Evolutionary conservation across 2,888 invertebrate species (phyloP).

Genomic region (Lasioglossum morio): DNA sequence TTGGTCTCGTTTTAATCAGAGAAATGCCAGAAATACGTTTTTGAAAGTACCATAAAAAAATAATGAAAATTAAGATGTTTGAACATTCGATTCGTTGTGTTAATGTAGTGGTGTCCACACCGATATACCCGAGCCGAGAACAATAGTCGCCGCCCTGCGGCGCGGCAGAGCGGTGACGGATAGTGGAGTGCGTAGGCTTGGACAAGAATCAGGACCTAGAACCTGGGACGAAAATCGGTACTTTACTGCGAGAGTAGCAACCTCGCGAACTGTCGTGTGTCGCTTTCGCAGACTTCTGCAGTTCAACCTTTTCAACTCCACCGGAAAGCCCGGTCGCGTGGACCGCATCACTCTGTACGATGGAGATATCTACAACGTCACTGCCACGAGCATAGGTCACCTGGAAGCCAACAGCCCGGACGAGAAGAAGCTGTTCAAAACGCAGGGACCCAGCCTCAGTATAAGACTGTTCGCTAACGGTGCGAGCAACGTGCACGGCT

Average conservation of each 20-base stretch:
- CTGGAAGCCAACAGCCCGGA: conserved; percentile 90
- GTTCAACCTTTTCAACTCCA: conserved; percentile 96
- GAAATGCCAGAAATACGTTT: too few relatives aligned
- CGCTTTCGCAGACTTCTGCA: conserved; percentile 89
- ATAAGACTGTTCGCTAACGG: conserved; percentile 97
- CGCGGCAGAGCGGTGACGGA: too few relatives aligned
- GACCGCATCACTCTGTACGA: conserved; percentile 95
- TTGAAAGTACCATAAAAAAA: too few relatives aligned
- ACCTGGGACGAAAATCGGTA: too few relatives aligned
- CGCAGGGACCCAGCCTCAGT: conserved; percentile 92
- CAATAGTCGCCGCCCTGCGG: too few relatives aligned
- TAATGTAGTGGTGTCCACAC: too few relatives aligned
- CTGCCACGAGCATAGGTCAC: conserved; percentile 89
- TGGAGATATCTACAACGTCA: conserved; percentile 96
- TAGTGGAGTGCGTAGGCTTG: too few relatives aligned
- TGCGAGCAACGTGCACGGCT: conserved; percentile 96
- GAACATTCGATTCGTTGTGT: too few relatives aligned
- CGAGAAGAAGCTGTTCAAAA: conserved; percentile 91
- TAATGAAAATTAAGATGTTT: too few relatives aligned
- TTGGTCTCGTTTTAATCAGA: too few relatives aligned
- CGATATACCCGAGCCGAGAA: too few relatives aligned
- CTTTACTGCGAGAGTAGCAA: neutral
- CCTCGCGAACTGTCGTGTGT: neutral
- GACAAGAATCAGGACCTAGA: too few relatives aligned
- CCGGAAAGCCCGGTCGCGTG: conserved; percentile 91